These are phyloP conservation scores for Delphinapterus leucas DNA, from an alignment of 2,113 vertebrate genomes.

Conservation along the genomic window DNA sequence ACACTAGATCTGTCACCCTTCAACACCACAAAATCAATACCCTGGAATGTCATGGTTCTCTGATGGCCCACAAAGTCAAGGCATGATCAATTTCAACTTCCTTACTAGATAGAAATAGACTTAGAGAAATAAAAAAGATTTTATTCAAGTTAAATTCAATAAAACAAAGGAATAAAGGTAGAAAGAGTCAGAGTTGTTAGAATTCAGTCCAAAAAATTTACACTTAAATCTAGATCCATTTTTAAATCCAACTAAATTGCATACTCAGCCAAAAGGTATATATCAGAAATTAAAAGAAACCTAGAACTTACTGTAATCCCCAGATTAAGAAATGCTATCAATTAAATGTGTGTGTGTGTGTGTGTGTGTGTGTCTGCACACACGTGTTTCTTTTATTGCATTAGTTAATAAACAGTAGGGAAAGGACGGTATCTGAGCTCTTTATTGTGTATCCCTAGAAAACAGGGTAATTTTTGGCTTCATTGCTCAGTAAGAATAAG, in stretches of 20 bases:
- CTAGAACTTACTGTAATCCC: neutral
- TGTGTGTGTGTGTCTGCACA: neutral
- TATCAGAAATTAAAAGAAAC: neutral
- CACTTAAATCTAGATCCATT: neutral
- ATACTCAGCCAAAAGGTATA: neutral
- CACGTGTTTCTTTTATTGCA: neutral
- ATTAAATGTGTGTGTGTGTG: neutral
- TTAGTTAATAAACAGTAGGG: neutral
- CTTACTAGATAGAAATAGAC: conserved; percentile 81
- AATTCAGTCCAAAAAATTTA: conserved; percentile 27
- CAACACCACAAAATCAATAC: conserved; percentile 82
- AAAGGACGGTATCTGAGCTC: neutral
- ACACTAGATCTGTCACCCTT: conserved; percentile 80
- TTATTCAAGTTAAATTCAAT: conserved; percentile 70
- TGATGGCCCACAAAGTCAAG: conserved; percentile 82
- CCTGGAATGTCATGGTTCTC: conserved; percentile 82
- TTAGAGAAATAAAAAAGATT: conserved; percentile 72
- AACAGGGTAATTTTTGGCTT: neutral
- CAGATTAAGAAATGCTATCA: neutral
- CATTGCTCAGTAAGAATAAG: neutral
- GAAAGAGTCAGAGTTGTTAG: conserved; percentile 52
- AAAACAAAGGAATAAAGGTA: conserved; percentile 62
- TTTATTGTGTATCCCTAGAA: neutral
- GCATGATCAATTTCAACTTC: conserved; percentile 76
- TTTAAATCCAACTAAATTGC: neutral